A percentile compares a stretch with the other conserved stretches of the same genome.
Evolutionary conservation across 2,888 invertebrate species (phyloP).

Genomic region (Norana najaformis): DNA sequence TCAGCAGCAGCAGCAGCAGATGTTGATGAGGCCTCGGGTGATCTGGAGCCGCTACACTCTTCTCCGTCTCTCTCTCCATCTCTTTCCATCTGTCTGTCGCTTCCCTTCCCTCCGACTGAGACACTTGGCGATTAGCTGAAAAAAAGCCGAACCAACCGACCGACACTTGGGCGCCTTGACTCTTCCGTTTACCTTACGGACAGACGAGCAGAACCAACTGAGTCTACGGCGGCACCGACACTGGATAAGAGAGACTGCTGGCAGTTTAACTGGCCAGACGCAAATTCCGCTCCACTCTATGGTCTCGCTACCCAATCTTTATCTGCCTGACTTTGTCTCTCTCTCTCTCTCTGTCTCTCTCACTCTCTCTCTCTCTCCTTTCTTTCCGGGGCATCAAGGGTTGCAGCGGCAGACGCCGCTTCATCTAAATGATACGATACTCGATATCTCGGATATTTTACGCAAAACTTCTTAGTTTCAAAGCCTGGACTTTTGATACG

Average conservation of each 20-base stretch:
- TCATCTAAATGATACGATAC: slow-evolving; percentile 13
- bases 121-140: slow-evolving; percentile 19
- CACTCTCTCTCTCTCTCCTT: not conserved
- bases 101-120: not conserved
- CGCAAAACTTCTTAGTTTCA: slow-evolving; percentile 13
- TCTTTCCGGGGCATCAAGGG: not conserved
- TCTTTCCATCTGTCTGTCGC: not conserved
- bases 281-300: not conserved
- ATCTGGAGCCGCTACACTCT: not conserved
- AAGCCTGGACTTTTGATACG: not conserved
- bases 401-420: not conserved
- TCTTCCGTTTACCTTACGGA: no score
- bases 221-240: not conserved
- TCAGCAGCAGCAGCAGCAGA: slow-evolving; percentile 14
- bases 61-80: not conserved
- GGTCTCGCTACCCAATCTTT: not conserved
- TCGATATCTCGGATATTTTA: slow-evolving; percentile 5
- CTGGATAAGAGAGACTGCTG: slow-evolving; percentile 2
- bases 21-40: slow-evolving; percentile 18
- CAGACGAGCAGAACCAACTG: not conserved
- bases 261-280: slow-evolving; percentile 18
- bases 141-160: not conserved
- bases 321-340: not conserved
- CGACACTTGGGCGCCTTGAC: no score
- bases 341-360: not conserved